These are phyloP conservation scores for Zaprionus gabonicus DNA, from an alignment of 1,140 invertebrate species.

Conservation along the genomic window DNA sequence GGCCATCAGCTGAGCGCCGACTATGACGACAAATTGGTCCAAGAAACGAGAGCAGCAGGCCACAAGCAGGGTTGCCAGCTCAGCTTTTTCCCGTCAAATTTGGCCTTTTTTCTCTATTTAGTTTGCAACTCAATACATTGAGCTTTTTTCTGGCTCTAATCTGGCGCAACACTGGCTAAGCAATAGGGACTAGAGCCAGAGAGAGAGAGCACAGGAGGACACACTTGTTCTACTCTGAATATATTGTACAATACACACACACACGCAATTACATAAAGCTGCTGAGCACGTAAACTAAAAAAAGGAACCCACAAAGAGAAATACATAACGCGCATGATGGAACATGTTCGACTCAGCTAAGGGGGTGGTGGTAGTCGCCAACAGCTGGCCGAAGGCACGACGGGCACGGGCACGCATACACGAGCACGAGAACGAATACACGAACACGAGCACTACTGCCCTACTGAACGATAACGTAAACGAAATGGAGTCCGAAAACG, in stretches of 20 bases:
- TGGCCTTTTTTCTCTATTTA: too few relatives aligned
- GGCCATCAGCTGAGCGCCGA: slow-evolving; percentile 41
- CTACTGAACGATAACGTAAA: slow-evolving; percentile 51
- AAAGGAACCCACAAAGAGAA: slow-evolving; percentile 25
- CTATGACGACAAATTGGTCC: slow-evolving; percentile 46
- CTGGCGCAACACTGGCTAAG: neutral
- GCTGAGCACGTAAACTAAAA: slow-evolving; percentile 29
- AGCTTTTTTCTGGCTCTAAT: too few relatives aligned
- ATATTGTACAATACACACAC: neutral
- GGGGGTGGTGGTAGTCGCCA: slow-evolving; percentile 3
- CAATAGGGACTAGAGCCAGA: neutral
- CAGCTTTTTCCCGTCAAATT: too few relatives aligned
- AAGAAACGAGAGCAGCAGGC: slow-evolving; percentile 40
- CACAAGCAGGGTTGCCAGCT: neutral
- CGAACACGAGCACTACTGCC: slow-evolving; percentile 41
- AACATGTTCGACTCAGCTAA: slow-evolving; percentile 26
- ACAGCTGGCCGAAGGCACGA: slow-evolving; percentile 47
- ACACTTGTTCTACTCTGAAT: slow-evolving; percentile 26
- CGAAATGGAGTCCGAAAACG: slow-evolving; percentile 35
- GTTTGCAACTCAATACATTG: too few relatives aligned
- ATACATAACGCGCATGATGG: slow-evolving; percentile 14
- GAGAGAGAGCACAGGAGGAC: slow-evolving; percentile 15
- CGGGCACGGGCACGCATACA: slow-evolving; percentile 18
- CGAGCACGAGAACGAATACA: slow-evolving; percentile 6
- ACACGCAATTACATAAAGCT: slow-evolving; percentile 16